Percentiles rank a stretch among this genome's conserved stretches.
These are phyloP conservation scores for Ophonus ardosiacus DNA, from an alignment of 2,888 invertebrate species.

Conservation along the genomic window DNA sequence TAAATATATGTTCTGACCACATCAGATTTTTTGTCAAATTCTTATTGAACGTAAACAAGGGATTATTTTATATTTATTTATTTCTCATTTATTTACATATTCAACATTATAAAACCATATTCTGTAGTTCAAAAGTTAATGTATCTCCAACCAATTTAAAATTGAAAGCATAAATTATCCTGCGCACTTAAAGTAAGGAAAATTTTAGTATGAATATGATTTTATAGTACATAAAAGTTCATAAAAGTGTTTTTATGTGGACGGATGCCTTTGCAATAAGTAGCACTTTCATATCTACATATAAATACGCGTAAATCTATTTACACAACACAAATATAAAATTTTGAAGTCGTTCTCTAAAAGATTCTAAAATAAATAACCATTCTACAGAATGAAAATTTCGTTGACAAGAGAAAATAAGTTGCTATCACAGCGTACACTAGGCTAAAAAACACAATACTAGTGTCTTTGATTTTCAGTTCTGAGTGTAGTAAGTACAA, in stretches of 20 bases:
- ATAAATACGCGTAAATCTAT: conserved; percentile 40
- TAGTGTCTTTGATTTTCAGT: conserved; percentile 36
- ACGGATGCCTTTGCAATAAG: conserved; percentile 50
- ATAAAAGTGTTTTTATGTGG: conserved; percentile 23
- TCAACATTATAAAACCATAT: conserved; percentile 44
- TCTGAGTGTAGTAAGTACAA: conserved; percentile 26
- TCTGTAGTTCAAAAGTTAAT: conserved; percentile 26
- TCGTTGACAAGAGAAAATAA: conserved; percentile 34
- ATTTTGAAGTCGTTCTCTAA: conserved; percentile 18
- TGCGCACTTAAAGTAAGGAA: conserved; percentile 2
- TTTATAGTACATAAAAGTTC: conserved; percentile 41
- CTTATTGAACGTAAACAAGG: too few species aligned
- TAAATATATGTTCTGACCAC: too few species aligned
- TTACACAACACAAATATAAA: conserved; percentile 40
- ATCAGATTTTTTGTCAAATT: too few species aligned
- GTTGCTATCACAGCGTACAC: conserved; percentile 57
- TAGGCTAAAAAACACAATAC: conserved; percentile 49
- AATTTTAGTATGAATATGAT: conserved; percentile 44
- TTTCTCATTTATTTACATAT: conserved; percentile 53
- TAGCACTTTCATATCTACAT: conserved; percentile 51
- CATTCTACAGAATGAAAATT: conserved; percentile 40
- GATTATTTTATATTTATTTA: conserved; percentile 23
- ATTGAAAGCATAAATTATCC: conserved; percentile 24
- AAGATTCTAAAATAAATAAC: conserved; percentile 56
- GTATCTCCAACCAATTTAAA: conserved; percentile 20